phyloP scores from a whole-genome alignment of 1,140 invertebrate species.

The Drosophila jambulina region DNA sequence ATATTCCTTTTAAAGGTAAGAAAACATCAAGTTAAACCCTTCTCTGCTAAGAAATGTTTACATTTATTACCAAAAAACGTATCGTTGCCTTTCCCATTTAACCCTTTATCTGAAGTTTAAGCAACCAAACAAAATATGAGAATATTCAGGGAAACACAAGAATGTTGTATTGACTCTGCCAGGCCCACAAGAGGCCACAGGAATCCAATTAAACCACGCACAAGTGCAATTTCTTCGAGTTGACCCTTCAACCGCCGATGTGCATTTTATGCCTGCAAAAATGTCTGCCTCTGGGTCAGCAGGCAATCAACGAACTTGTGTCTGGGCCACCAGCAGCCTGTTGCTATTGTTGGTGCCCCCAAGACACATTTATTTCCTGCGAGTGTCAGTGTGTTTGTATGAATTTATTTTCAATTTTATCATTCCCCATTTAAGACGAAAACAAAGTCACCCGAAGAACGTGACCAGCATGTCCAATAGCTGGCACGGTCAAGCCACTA shows the following conservation, averaged over 20 bases:
- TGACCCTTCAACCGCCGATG: conserved; percentile 16
- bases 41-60: background rate
- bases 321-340: conserved; percentile 34
- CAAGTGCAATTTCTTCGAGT: conserved; percentile 20
- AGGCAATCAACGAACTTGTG: conserved; percentile 63
- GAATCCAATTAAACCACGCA: conserved; percentile 39
- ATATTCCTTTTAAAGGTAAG: background rate
- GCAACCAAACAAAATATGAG: background rate
- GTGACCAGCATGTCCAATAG: conserved; percentile 70
- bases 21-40: background rate
- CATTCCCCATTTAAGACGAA: conserved; percentile 82
- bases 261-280: conserved; percentile 32
- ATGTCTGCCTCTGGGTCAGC: conserved; percentile 16
- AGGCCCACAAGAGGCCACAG: conserved; percentile 6
- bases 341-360: conserved; percentile 26
- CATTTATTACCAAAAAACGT: background rate
- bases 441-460: conserved; percentile 78
- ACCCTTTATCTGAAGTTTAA: background rate
- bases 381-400: conserved; percentile 33
- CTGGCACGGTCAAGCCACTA: conserved; percentile 69
- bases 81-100: background rate
- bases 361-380: conserved; percentile 36
- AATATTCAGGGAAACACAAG: background rate
- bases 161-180: background rate
- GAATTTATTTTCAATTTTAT: conserved; percentile 82